Conservation (phyloP, 37 sponge, comb jelly and placozoan species). For the Geodia barretti region DNA sequence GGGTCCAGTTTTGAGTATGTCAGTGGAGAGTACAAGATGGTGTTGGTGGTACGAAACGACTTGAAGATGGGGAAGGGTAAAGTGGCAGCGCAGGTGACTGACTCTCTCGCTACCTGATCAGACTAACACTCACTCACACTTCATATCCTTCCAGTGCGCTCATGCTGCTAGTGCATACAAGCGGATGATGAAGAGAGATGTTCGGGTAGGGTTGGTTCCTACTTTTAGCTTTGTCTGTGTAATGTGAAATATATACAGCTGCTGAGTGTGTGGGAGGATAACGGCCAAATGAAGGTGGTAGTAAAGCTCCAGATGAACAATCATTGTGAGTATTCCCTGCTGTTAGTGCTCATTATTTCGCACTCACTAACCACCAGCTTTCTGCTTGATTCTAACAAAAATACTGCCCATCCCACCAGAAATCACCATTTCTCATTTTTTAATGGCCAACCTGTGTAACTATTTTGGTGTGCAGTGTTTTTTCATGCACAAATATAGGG, state of each 20-base stretch:
- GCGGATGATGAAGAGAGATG: slow-evolving; percentile 27
- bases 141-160: slow-evolving; percentile 52
- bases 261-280: slow-evolving; percentile 72
- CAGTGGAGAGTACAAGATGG: slow-evolving; percentile 87
- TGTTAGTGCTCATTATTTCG: too few relatives aligned
- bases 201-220: slow-evolving; percentile 38
- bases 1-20: slow-evolving; percentile 81
- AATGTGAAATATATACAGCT: slow-evolving; percentile 17
- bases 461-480: background rate
- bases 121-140: background rate
- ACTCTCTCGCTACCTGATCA: background rate
- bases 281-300: slow-evolving; percentile 88
- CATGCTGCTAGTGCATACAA: slow-evolving; percentile 84
- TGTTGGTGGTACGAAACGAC: slow-evolving; percentile 93
- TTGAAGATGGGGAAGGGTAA: slow-evolving; percentile 99
- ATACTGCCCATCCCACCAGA: too few relatives aligned
- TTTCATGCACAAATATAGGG: background rate
- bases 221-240: background rate
- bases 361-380: too few relatives aligned
- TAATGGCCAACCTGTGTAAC: too few relatives aligned
- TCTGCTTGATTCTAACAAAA: too few relatives aligned
- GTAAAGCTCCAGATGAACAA: slow-evolving; percentile 82
- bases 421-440: too few relatives aligned
- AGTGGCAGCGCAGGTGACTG: slow-evolving; percentile 81
- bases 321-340: slow-evolving; percentile 57